Conservation (phyloP, 2,888 invertebrate genomes). For the Acrocyrtus sp. region DNA sequence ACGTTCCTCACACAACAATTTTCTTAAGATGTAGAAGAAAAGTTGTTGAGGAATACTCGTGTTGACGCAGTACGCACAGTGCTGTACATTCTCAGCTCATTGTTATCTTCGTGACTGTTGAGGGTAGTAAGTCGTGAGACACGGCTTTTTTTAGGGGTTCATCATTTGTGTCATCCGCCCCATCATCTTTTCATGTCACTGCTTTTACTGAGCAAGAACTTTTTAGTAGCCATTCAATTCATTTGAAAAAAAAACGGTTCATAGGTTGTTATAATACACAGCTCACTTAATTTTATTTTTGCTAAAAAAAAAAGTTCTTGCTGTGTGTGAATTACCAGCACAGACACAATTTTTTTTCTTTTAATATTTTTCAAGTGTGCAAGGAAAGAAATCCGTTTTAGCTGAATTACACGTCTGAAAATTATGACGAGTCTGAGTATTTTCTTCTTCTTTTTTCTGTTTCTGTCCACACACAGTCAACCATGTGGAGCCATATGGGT, state of each 20-base stretch:
- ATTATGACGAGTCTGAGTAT: too few species aligned
- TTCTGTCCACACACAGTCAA: too few species aligned
- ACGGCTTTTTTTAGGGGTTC: slow-evolving; percentile 44
- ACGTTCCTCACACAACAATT: too few species aligned
- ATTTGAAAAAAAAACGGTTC: neutral
- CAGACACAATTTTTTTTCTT: neutral
- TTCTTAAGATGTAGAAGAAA: too few species aligned
- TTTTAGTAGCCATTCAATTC: too few species aligned
- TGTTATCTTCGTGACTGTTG: slow-evolving; percentile 37
- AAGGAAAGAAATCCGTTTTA: too few species aligned
- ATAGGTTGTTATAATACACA: neutral
- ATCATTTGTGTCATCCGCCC: neutral
- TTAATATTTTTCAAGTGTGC: too few species aligned
- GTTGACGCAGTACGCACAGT: neutral
- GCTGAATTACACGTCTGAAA: too few species aligned
- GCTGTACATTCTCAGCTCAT: neutral
- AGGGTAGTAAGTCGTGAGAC: slow-evolving; percentile 40
- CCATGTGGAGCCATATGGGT: too few species aligned
- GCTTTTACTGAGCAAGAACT: neutral
- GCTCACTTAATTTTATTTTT: too few species aligned
- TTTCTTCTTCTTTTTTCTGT: too few species aligned
- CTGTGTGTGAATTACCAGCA: neutral
- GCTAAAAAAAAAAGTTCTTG: neutral
- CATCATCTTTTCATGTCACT: slow-evolving; percentile 39
- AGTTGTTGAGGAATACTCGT: too few species aligned